These are phyloP conservation scores for Scortum barcoo DNA, from an alignment of 2,113 vertebrate species.

Conservation along the genomic window DNA sequence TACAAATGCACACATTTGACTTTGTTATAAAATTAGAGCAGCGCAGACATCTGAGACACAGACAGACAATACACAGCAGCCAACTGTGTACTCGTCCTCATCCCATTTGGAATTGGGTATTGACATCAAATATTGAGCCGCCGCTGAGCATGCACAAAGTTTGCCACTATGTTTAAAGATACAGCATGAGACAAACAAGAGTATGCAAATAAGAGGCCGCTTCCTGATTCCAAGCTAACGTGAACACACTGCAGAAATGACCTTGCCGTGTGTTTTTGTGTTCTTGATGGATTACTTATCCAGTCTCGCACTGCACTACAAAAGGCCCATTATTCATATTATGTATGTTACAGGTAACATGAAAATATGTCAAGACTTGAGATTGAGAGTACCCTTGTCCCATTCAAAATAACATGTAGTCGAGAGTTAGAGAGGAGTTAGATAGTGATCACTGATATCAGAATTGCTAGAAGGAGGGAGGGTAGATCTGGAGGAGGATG, in stretches of 20 bases:
- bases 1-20: conserved; percentile 16
- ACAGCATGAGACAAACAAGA: conserved; percentile 55
- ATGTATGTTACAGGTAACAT: conserved; percentile 17
- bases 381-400: conserved; percentile 11
- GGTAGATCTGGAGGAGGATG: background rate
- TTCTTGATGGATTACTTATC: conserved; percentile 39
- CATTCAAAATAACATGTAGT: background rate
- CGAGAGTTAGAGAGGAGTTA: background rate
- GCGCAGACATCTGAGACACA: conserved; percentile 49
- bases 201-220: conserved; percentile 50
- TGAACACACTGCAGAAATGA: conserved; percentile 39
- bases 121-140: conserved; percentile 73
- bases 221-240: conserved; percentile 7
- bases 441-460: background rate
- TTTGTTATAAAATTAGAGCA: conserved; percentile 47
- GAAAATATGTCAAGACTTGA: conserved; percentile 2
- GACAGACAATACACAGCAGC: conserved; percentile 32
- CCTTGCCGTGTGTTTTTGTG: conserved; percentile 53
- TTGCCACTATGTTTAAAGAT: conserved; percentile 63
- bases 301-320: conserved; percentile 46
- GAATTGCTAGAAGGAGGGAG: conserved; percentile 23
- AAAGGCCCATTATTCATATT: conserved; percentile 23
- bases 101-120: conserved; percentile 63
- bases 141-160: conserved; percentile 65
- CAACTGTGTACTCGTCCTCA: conserved; percentile 61